phyloP scores from a whole-genome alignment of 2,113 vertebrate species.

The Entomyzon cyanotis region DNA sequence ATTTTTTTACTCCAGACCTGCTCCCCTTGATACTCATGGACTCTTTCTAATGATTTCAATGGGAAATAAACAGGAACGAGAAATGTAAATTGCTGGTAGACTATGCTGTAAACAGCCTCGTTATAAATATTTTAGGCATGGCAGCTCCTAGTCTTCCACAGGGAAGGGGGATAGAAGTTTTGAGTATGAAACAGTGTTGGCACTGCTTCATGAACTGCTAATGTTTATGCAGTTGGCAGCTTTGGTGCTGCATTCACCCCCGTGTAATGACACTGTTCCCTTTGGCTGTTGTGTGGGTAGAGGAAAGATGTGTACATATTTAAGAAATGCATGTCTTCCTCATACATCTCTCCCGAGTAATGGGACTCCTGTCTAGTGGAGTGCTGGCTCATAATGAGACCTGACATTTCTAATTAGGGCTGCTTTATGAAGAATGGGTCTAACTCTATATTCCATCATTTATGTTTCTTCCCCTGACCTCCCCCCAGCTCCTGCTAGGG shows the following conservation, averaged over 20 bases:
- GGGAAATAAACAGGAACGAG: not conserved
- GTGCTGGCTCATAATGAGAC: not conserved
- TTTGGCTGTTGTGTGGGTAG: not conserved
- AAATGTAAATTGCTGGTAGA: not conserved
- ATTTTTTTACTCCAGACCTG: not conserved
- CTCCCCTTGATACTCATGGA: not conserved
- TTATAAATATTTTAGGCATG: not conserved
- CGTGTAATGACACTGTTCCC: not conserved
- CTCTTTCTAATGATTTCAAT: not conserved
- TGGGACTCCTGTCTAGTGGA: not conserved
- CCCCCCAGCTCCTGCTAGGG: not conserved
- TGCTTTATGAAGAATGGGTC: not conserved
- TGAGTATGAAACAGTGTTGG: not conserved
- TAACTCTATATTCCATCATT: not conserved
- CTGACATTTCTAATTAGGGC: constrained; percentile 14
- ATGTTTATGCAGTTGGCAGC: not conserved
- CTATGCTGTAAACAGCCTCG: not conserved
- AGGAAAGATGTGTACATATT: not conserved
- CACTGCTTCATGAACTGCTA: not conserved
- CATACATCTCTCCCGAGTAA: not conserved
- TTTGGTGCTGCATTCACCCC: not conserved
- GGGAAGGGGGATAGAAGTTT: not conserved
- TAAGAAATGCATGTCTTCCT: not conserved
- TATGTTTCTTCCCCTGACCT: not conserved
- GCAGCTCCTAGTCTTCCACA: not conserved